phyloP scores from a whole-genome alignment of 2,888 invertebrate genomes.

The Macaria notata region DNA sequence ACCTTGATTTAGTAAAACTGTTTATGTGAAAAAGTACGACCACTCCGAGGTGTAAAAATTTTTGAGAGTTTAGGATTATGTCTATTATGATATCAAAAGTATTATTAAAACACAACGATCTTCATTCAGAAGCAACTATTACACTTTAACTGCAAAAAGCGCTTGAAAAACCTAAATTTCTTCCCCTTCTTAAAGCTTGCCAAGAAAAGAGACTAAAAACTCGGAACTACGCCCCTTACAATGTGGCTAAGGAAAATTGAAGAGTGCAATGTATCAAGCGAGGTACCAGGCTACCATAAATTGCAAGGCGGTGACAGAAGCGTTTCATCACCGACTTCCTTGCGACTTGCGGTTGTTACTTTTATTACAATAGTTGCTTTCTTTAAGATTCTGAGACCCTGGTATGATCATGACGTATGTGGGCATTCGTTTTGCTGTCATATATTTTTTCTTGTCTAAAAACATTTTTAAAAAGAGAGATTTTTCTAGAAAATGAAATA shows the following conservation, averaged over 20 bases:
- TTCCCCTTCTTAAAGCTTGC: slow-evolving; percentile 3
- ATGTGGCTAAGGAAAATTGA: slow-evolving; percentile 22
- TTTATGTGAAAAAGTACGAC: no score
- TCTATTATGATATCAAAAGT: no score
- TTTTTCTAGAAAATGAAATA: no score
- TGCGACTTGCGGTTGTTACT: slow-evolving; percentile 14
- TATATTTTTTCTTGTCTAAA: no score
- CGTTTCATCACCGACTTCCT: slow-evolving; percentile 25
- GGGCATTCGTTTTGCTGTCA: neutral
- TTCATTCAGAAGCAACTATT: no score
- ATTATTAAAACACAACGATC: no score
- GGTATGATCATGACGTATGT: neutral
- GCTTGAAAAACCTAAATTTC: no score
- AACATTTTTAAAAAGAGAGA: no score
- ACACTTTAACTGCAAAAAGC: no score
- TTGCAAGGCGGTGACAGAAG: slow-evolving; percentile 21
- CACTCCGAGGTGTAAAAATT: no score
- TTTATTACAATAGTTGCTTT: slow-evolving; percentile 20
- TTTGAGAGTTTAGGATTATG: no score
- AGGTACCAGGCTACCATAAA: slow-evolving; percentile 23
- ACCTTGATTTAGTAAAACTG: no score
- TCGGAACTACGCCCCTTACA: slow-evolving; percentile 5
- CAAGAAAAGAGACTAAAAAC: slow-evolving; percentile 12
- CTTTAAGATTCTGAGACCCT: slow-evolving; percentile 20
- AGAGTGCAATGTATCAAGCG: slow-evolving; percentile 24